These are phyloP conservation scores for Odontamblyopus rebecca DNA, from an alignment of 2,797 vertebrate genomes.

Conservation along the genomic window DNA sequence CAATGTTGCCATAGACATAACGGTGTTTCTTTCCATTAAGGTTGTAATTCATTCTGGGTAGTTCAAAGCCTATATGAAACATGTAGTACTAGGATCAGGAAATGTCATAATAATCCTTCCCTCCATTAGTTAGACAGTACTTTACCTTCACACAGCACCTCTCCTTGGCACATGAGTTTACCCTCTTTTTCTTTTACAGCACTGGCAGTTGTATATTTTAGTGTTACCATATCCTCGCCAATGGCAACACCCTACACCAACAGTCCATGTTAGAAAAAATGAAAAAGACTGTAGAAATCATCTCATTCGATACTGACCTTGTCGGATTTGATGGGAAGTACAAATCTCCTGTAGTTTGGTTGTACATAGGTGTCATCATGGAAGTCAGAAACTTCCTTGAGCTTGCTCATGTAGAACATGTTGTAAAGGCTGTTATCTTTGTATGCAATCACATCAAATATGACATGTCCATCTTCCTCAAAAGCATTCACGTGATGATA, in stretches of 20 bases:
- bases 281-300: background rate
- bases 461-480: slow-evolving; percentile 84
- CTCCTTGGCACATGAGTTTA: slow-evolving; percentile 83
- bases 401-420: slow-evolving; percentile 88
- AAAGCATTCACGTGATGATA: slow-evolving; percentile 94
- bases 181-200: slow-evolving; percentile 87
- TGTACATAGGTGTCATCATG: slow-evolving; percentile 41
- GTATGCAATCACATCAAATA: slow-evolving; percentile 88
- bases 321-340: slow-evolving; percentile 79
- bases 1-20: slow-evolving; percentile 78
- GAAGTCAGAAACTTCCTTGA: slow-evolving; percentile 59
- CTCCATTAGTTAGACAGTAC: background rate
- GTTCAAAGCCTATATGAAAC: slow-evolving; percentile 82
- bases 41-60: slow-evolving; percentile 90
- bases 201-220: slow-evolving; percentile 81
- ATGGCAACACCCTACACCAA: slow-evolving; percentile 71
- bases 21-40: slow-evolving; percentile 85
- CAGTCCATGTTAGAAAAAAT: background rate
- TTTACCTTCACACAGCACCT: slow-evolving; percentile 85
- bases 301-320: slow-evolving; percentile 74
- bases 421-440: slow-evolving; percentile 86
- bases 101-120: background rate
- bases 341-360: slow-evolving; percentile 84
- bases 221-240: slow-evolving; percentile 82
- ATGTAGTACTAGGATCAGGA: background rate